These are phyloP conservation scores for Torymus texanus DNA, from an alignment of 2,888 invertebrate genomes.

Conservation along the genomic window DNA sequence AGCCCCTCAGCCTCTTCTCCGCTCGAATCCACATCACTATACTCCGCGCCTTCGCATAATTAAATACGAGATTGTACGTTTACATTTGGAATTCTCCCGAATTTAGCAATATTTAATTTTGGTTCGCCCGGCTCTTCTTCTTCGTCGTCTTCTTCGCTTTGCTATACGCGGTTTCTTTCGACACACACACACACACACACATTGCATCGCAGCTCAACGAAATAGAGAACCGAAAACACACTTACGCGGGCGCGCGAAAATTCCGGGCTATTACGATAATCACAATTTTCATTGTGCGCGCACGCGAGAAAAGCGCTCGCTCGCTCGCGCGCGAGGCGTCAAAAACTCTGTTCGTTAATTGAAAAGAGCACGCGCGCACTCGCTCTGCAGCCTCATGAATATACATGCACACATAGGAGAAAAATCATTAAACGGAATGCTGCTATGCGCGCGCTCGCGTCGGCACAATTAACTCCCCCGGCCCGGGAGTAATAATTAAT, in stretches of 20 bases:
- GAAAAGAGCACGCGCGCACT: constrained; percentile 39
- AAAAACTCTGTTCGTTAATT: constrained; percentile 50
- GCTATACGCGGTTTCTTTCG: constrained; percentile 38
- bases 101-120: constrained; percentile 72
- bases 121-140: constrained; percentile 43
- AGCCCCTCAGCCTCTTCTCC: neutral
- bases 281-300: constrained; percentile 48
- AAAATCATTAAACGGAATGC: constrained; percentile 55
- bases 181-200: constrained; percentile 8
- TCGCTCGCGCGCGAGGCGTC: constrained; percentile 21
- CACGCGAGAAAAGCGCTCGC: neutral
- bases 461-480: constrained; percentile 44
- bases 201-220: constrained; percentile 10
- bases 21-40: neutral
- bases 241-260: constrained; percentile 20
- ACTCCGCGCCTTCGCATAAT: constrained; percentile 62
- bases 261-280: constrained; percentile 53
- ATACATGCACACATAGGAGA: constrained; percentile 29
- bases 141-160: constrained; percentile 53
- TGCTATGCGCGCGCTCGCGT: neutral
- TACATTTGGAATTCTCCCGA: constrained; percentile 67
- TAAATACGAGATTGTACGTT: constrained; percentile 71
- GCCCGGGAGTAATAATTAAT: constrained; percentile 54
- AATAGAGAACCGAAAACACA: constrained; percentile 37
- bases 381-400: constrained; percentile 15